A percentile compares a stretch with the other conserved stretches of the same genome.
phyloP scores from a whole-genome alignment of 2,888 invertebrate genomes.

The Nesidiocoris tenuis region DNA sequence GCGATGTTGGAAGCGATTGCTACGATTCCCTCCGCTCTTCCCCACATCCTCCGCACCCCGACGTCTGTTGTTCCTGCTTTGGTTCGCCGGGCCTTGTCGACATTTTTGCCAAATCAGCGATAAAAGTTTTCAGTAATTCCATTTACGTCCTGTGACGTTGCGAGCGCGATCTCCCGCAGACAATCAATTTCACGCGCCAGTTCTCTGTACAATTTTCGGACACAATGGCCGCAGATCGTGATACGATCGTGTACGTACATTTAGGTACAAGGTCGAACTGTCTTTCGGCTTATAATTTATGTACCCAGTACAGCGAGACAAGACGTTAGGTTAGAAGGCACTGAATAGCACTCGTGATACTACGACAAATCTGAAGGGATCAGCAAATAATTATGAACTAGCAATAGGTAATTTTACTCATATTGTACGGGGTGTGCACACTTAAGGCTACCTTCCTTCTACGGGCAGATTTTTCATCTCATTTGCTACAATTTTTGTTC shows the following conservation, averaged over 20 bases:
- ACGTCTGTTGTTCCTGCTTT: neutral
- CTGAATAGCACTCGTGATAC: too few relatives aligned
- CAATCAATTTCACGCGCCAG: slow-evolving; percentile 31
- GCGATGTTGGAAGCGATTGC: slow-evolving; percentile 19
- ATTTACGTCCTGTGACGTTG: slow-evolving; percentile 7
- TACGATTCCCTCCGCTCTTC: neutral
- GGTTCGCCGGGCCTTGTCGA: neutral
- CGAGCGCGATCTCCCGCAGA: slow-evolving; percentile 18
- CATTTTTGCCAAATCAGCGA: neutral
- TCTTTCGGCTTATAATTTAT: too few relatives aligned
- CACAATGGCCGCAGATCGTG: neutral
- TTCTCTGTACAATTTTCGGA: slow-evolving; percentile 7
- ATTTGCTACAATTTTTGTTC: too few relatives aligned
- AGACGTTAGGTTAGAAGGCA: too few relatives aligned
- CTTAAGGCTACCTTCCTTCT: too few relatives aligned
- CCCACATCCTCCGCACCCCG: neutral
- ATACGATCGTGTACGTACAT: neutral
- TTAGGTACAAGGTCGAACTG: neutral
- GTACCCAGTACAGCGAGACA: too few relatives aligned
- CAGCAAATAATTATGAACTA: too few relatives aligned
- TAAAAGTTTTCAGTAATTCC: neutral
- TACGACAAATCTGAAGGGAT: too few relatives aligned
- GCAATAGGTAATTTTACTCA: too few relatives aligned
- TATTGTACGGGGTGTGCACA: too few relatives aligned
- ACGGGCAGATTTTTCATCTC: too few relatives aligned